Conservation (phyloP, 2,797 vertebrate genomes). For the Artibeus jamaicensis region DNA sequence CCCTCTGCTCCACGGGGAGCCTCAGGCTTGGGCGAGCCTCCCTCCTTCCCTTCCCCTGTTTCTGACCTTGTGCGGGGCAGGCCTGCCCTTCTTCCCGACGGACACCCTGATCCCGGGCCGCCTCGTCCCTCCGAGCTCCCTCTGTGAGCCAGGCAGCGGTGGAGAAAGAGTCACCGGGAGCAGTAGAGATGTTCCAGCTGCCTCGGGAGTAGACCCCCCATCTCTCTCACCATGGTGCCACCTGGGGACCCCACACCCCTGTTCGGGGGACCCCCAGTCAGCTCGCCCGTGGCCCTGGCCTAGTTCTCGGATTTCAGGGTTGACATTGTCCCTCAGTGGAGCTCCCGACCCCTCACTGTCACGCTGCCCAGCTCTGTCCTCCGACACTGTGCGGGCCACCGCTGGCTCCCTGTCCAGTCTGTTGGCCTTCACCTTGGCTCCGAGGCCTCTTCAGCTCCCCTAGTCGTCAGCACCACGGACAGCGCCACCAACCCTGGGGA, state of each 20-base stretch:
- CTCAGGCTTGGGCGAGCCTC: not conserved
- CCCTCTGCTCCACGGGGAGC: rapidly evolving
- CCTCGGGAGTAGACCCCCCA: not conserved
- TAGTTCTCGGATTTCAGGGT: not conserved
- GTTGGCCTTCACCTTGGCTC: not conserved
- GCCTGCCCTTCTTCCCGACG: not conserved
- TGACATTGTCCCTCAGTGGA: not conserved
- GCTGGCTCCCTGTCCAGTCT: not conserved
- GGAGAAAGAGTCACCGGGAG: no score
- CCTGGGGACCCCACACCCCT: not conserved
- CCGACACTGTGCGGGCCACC: no score
- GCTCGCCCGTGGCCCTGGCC: no score
- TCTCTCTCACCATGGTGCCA: not conserved
- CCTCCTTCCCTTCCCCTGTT: not conserved
- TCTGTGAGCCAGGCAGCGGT: no score
- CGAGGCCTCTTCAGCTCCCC: no score
- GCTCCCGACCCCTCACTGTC: not conserved
- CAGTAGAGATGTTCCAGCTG: no score
- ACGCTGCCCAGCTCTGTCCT: no score
- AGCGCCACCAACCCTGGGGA: no score
- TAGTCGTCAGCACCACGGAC: not conserved
- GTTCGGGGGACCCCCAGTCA: no score
- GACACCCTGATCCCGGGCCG: no score
- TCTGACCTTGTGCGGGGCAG: not conserved
- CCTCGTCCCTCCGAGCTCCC: no score